Evolutionary conservation across 2,888 invertebrate species (phyloP).

Genomic region (Electrophaes corylata): DNA sequence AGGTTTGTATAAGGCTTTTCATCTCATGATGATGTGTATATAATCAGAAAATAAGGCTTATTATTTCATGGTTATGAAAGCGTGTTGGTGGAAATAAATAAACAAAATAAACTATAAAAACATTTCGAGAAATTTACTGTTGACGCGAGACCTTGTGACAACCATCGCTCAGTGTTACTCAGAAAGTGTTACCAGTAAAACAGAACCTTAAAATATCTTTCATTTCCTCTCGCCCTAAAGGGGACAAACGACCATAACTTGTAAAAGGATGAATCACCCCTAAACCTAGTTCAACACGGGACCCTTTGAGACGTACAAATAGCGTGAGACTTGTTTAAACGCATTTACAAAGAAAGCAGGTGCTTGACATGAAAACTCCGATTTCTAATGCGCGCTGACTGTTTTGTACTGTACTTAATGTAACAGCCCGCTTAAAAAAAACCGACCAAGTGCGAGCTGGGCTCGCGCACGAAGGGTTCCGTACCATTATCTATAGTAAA

Average conservation of each 20-base stretch:
- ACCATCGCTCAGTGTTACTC: background rate
- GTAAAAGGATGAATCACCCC: slow-evolving; percentile 38
- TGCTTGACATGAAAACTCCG: background rate
- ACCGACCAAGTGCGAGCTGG: too few relatives aligned
- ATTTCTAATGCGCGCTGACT: background rate
- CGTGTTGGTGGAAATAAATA: too few relatives aligned
- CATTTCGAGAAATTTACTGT: too few relatives aligned
- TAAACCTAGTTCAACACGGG: slow-evolving; percentile 36
- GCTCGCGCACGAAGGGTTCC: too few relatives aligned
- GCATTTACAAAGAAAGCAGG: background rate
- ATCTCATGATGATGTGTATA: too few relatives aligned
- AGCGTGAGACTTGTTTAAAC: slow-evolving; percentile 20
- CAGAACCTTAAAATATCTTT: slow-evolving; percentile 4
- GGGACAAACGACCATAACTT: slow-evolving; percentile 36
- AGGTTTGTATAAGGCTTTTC: too few relatives aligned
- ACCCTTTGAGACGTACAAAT: slow-evolving; percentile 26
- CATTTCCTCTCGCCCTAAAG: slow-evolving; percentile 7
- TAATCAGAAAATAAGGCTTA: too few relatives aligned
- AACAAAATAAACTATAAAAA: too few relatives aligned
- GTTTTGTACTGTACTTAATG: too few relatives aligned
- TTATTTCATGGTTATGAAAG: too few relatives aligned
- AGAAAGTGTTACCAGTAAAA: background rate
- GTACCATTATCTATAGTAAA: too few relatives aligned
- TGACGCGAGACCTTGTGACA: background rate
- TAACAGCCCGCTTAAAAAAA: too few relatives aligned